phyloP scores from a whole-genome alignment of 2,113 vertebrate genomes.

The Mastomys natalensis region DNA sequence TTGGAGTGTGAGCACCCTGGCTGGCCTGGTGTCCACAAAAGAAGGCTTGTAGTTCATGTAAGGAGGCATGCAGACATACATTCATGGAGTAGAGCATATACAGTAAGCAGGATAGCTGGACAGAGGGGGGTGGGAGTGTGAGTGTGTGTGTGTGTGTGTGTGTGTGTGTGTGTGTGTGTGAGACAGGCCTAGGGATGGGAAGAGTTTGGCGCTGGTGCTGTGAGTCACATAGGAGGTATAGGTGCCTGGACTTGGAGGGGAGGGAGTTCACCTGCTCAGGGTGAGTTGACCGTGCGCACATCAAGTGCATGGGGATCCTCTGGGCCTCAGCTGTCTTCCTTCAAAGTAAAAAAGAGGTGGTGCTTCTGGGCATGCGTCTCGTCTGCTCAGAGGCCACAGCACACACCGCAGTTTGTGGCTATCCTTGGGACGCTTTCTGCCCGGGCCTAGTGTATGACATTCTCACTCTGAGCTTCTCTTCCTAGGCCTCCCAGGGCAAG shows the following conservation, averaged over 20 bases:
- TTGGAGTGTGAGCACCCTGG: background rate
- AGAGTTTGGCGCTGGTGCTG: background rate
- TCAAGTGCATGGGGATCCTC: too few relatives aligned
- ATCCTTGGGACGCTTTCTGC: background rate
- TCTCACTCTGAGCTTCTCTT: background rate
- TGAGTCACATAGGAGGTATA: background rate
- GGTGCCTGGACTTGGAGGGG: background rate
- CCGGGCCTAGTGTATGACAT: background rate
- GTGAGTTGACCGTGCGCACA: rapidly evolving
- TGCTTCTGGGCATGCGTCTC: background rate
- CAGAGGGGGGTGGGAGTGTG: background rate
- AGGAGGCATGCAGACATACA: too few relatives aligned
- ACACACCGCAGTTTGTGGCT: rapidly evolving
- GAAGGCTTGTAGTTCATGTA: background rate
- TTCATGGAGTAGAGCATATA: background rate
- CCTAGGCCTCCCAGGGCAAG: background rate
- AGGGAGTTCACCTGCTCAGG: rapidly evolving
- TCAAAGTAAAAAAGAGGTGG: rapidly evolving
- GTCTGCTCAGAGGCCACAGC: background rate
- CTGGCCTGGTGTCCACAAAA: background rate
- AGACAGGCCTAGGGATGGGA: background rate
- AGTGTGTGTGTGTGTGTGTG: background rate
- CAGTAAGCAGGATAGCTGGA: too few relatives aligned
- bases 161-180: background rate
- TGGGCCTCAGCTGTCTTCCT: background rate